These are phyloP conservation scores for Gobiocypris rarus DNA, from an alignment of 2,113 vertebrate species.

Conservation along the genomic window DNA sequence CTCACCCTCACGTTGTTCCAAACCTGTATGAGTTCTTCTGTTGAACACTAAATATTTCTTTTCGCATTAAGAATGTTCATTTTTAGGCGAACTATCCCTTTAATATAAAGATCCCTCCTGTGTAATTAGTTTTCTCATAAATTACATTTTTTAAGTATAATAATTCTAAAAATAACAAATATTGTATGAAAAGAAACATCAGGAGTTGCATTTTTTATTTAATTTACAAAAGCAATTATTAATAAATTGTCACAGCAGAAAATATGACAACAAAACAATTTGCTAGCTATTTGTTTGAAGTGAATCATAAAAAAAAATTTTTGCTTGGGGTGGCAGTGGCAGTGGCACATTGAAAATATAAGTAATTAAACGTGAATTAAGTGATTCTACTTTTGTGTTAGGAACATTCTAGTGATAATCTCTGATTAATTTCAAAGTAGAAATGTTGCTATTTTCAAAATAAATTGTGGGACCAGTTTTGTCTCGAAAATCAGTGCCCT, in stretches of 20 bases:
- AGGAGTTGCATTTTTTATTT: no score
- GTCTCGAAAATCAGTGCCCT: not conserved
- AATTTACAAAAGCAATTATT: no score
- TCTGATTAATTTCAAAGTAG: not conserved
- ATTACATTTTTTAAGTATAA: not conserved
- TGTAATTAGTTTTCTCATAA: not conserved
- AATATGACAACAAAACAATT: no score
- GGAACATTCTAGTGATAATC: not conserved
- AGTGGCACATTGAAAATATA: not conserved
- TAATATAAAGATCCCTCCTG: no score
- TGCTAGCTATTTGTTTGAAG: no score
- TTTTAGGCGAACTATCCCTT: not conserved
- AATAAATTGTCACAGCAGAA: no score
- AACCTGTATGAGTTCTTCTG: no score
- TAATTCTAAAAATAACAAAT: not conserved
- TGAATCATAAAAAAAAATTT: no score
- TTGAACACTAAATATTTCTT: no score
- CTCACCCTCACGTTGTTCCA: no score
- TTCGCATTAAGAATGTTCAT: no score
- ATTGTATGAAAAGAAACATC: not conserved
- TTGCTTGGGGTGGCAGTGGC: not conserved
- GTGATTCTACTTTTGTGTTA: not conserved
- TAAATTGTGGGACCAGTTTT: not conserved
- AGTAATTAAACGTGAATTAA: not conserved
- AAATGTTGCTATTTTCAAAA: not conserved